Percentiles rank a stretch among this genome's conserved stretches.
phyloP scores from a whole-genome alignment of 2,797 vertebrate species.

The Cichlasoma orientale region DNA sequence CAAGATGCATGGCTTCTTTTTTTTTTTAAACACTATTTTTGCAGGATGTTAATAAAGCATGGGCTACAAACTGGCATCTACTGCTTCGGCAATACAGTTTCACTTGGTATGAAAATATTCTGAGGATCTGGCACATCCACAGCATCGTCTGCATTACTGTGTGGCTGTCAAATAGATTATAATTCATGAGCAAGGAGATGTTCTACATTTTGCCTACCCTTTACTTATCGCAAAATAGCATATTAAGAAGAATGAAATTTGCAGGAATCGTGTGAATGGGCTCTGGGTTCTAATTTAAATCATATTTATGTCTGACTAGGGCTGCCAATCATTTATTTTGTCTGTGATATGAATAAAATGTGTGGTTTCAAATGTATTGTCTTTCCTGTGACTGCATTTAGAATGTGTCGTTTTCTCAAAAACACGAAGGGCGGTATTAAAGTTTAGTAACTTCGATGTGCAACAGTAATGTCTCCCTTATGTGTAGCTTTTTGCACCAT shows the following conservation, averaged over 20 bases:
- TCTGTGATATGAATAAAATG: conserved; percentile 3
- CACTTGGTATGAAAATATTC: conserved; percentile 57
- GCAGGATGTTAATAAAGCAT: conserved; percentile 52
- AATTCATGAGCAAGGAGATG: conserved; percentile 67
- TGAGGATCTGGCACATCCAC: conserved; percentile 44
- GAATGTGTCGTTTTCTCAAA: not conserved
- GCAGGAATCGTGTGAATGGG: conserved; percentile 46
- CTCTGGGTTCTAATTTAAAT: conserved; percentile 57
- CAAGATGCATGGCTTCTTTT: not conserved
- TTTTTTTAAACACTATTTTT: conserved; percentile 24
- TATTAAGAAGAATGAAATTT: conserved; percentile 50
- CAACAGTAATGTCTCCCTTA: not conserved
- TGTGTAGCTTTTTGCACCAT: not conserved
- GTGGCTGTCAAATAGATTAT: conserved; percentile 64
- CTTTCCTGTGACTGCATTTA: not conserved
- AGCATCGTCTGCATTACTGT: conserved; percentile 29
- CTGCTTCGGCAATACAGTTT: conserved; percentile 41
- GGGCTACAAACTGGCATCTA: conserved; percentile 32
- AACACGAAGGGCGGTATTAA: not conserved
- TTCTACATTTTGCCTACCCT: conserved; percentile 41
- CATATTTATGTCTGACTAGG: conserved; percentile 32
- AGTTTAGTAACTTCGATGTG: not conserved
- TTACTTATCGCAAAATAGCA: conserved; percentile 50
- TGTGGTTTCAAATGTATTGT: conserved; percentile 18
- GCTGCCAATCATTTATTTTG: conserved; percentile 34